Conservation (phyloP, 2,113 vertebrate species). For the Scopus umbretta region DNA sequence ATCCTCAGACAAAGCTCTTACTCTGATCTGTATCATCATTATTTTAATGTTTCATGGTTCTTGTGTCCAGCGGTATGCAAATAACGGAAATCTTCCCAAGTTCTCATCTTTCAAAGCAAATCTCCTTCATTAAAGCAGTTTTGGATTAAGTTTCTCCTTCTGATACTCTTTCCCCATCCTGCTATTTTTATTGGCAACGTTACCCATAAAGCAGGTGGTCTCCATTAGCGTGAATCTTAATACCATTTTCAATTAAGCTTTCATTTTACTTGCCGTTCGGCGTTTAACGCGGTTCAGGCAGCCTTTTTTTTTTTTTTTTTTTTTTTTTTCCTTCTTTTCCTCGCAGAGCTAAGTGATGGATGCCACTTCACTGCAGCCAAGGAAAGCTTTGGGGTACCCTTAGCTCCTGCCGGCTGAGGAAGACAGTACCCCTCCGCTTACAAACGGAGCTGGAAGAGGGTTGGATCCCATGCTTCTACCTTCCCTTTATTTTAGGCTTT, state of each 20-base stretch:
- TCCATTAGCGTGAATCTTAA: not conserved
- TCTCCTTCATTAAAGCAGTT: not conserved
- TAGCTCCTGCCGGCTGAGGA: not conserved
- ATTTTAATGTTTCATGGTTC: not conserved
- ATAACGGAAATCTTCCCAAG: not conserved
- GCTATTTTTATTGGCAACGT: not conserved
- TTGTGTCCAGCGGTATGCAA: not conserved
- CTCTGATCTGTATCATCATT: not conserved
- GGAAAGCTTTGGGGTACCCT: not conserved
- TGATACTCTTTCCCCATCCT: not conserved
- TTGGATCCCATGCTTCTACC: not conserved
- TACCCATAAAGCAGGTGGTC: not conserved
- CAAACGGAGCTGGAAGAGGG: not conserved
- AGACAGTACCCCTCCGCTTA: rapidly evolving
- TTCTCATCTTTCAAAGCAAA: not conserved
- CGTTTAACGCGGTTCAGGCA: not conserved
- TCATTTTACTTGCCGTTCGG: not conserved
- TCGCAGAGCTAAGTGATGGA: not conserved
- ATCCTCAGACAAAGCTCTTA: not conserved
- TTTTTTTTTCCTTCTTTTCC: not conserved
- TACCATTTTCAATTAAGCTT: not conserved
- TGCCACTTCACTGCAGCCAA: not conserved
- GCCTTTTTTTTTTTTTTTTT: not conserved
- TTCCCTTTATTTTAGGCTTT: not conserved
- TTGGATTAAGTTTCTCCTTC: not conserved